Base-by-base conservation (phyloP, 2,797 vertebrate species). In the Melanogrammus aeglefinus region DNA sequence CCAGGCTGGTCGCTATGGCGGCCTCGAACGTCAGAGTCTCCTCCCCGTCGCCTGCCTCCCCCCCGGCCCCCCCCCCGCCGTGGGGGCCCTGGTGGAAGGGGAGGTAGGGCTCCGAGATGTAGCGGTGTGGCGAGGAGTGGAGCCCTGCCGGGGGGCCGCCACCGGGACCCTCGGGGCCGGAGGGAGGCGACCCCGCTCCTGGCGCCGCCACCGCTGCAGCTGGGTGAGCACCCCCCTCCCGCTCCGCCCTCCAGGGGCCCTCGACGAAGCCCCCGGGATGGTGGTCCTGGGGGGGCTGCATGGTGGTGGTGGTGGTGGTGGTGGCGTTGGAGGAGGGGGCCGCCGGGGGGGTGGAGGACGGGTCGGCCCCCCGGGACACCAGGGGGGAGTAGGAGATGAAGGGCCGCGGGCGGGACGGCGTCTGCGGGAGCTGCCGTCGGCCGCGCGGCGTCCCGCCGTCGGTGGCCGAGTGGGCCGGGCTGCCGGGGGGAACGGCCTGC, bases 51-150 rank as follows among this genome's bases (percentile, higher is more conserved):
- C 94, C 95, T 2, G 94, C 94, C 92, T 95, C 95, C 14, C 95
- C 24, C 27, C n/a, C 94, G 77, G 1, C 57, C 1, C n/a, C 57
- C 9, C n/a, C 63, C 3, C 63, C 63, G 77, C 94, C 94, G 77
- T 94, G 91, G 77, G 93, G 88, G 81, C 96, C 96, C 84, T 96
- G 95, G 1, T 97, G 96, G 88, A 96, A 94, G 0, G 95, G 94
- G 89, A 99, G 94, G 92, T 98, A 97, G 78, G 98, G 97, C 95
- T 99, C 97, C 0, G 98, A 99, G 92, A 98, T 99, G 93, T 98
- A 98, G 78, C 95, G 97, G 79, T 96, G 97, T 0, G 97, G 96
- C 66, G 97, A 97, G 1, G 95, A 91, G 76, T 94, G 95, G 24
- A 69, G 63, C 87, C 95, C 94, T 0, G 84, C 88, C 12, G 87